These are phyloP conservation scores for Tenebrio molitor DNA, from an alignment of 1,140 invertebrate genomes.

Conservation along the genomic window DNA sequence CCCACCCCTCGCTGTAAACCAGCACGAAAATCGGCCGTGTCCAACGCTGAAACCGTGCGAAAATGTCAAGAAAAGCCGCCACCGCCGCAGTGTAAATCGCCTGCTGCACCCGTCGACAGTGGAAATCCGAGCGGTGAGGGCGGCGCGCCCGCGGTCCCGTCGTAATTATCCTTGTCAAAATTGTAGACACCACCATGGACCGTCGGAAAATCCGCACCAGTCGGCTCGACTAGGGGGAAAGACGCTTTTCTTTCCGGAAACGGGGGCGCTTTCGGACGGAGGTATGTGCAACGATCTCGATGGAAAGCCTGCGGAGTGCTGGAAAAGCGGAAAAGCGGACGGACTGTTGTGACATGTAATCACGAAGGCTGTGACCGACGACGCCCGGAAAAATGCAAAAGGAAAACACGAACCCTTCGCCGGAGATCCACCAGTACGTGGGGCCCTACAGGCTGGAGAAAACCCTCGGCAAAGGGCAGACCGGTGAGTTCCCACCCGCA, in stretches of 20 bases:
- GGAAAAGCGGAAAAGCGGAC: too few relatives aligned
- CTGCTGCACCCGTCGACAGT: too few relatives aligned
- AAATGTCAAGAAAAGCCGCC: slow-evolving; percentile 32
- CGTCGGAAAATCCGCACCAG: slow-evolving; percentile 9
- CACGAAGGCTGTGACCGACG: slow-evolving; percentile 15
- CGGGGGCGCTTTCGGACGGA: too few relatives aligned
- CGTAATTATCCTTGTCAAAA: neutral
- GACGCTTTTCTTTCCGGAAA: too few relatives aligned
- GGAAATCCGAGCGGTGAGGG: too few relatives aligned
- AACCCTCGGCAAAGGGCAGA: slow-evolving; percentile 99
- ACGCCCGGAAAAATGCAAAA: slow-evolving; percentile 62
- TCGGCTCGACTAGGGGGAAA: neutral
- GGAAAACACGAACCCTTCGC: slow-evolving; percentile 60
- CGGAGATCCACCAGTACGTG: slow-evolving; percentile 92
- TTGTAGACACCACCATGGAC: neutral
- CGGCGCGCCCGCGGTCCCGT: too few relatives aligned
- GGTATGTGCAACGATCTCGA: too few relatives aligned
- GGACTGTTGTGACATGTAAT: slow-evolving; percentile 44
- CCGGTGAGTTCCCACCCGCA: slow-evolving; percentile 87
- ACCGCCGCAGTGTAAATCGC: too few relatives aligned
- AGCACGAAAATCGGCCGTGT: slow-evolving; percentile 35
- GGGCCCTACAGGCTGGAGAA: slow-evolving; percentile 99
- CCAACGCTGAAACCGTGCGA: slow-evolving; percentile 30
- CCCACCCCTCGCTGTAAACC: slow-evolving; percentile 47
- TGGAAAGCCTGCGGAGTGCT: too few relatives aligned